Evolutionary conservation across 35 echinoderm and acorn worm genomes (phyloP).

Genomic region (Heliocidaris erythrogramma): DNA sequence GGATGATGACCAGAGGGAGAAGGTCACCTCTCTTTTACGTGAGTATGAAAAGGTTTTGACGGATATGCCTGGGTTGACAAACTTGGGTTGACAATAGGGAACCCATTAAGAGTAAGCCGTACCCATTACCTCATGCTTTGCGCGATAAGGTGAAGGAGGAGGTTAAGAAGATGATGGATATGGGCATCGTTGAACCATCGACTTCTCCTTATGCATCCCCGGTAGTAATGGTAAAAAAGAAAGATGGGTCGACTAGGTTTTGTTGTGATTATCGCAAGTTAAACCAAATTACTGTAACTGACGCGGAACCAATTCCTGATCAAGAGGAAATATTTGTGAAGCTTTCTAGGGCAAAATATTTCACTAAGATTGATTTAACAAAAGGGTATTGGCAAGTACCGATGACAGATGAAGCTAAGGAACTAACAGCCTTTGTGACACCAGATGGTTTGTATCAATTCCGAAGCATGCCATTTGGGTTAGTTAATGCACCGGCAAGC

Average conservation of each 20-base stretch:
- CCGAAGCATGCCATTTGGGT: no score
- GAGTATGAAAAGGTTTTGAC: conserved; percentile 43
- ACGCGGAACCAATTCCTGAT: conserved; percentile 58
- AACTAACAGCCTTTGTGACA: no score
- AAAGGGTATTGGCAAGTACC: conserved; percentile 82
- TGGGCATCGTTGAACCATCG: no score
- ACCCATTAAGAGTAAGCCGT: conserved; percentile 56
- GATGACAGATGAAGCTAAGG: conserved; percentile 22
- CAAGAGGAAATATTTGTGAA: conserved; percentile 66
- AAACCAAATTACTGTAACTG: conserved; percentile 61
- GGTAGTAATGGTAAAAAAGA: no score
- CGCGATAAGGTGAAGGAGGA: no score
- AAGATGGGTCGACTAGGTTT: no score
- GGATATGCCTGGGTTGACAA: conserved; percentile 61
- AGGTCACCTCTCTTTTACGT: conserved; percentile 9
- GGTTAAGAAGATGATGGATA: no score
- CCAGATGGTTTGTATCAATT: no score
- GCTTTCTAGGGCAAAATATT: conserved; percentile 55
- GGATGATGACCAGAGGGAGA: background rate
- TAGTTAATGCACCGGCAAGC: no score
- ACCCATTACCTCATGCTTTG: no score
- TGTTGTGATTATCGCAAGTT: conserved; percentile 66
- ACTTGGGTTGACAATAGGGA: conserved; percentile 39
- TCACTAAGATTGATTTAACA: conserved; percentile 64
- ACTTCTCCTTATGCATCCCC: no score